Evolutionary conservation across 2,888 invertebrate genomes (phyloP), one percentile per base, ranked within the genome.

Genomic region (Dusona sp.): DNA sequence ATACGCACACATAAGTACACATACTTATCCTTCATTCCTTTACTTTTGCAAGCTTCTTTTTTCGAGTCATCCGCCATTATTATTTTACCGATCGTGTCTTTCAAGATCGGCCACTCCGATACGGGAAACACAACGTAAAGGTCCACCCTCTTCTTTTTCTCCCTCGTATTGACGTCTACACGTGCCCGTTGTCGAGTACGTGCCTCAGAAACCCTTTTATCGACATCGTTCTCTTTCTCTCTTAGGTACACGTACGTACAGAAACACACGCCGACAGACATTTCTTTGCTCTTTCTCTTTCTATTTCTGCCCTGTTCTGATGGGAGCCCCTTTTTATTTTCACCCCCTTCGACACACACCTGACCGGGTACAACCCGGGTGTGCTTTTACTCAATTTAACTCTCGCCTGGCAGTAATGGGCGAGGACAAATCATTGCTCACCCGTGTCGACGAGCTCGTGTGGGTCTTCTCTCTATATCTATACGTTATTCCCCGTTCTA

Each of bases 301-400:
- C 57, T 51, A 29, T 70, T 57, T 16, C 33, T 79, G 57, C 65
- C 48, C 29, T 33, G 54, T 22, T 42, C 67, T 51, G 48, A 65
- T 65, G 57, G 42, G 57, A 57, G 16, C 45, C 29, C 68, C 64
- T 38, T 57, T n/a, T 68, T 51, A 25, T 80, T 82, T 65, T 61
- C 19, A 65, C 61, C 51, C 81, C 54, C 67, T 70, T 75, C 67
- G 57, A 82, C 68, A 75, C 80, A 79, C 83, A 77, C 74, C 82
- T 79, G 74, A 85, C 79, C 38, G 74, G 36, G 61, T 48, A 87
- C 68, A 68, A 70, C 75, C 86, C 85, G 80, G 88, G 88, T 84
- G 83, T 88, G 89, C 89, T 91, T 90, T 91, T 91, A 90, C 91
- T 90, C 90, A 89, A 91, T 91, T 91, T 90, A 90, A 91, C 88